phyloP scores from a whole-genome alignment of 2,113 vertebrate species.

The Phylloscopus trochilus region DNA sequence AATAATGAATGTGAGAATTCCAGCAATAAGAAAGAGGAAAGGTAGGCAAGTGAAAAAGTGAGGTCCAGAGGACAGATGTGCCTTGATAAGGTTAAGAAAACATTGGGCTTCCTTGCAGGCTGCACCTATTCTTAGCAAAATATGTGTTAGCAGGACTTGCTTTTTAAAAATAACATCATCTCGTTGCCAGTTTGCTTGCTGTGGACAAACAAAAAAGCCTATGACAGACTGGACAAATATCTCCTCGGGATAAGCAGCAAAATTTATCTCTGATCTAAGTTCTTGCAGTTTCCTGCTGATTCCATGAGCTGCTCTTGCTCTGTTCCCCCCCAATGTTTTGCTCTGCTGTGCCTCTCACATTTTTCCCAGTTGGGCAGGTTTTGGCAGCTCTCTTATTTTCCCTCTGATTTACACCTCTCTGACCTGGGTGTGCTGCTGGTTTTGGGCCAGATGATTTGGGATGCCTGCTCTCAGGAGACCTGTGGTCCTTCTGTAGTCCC shows the following conservation, averaged over 20 bases:
- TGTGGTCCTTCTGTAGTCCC: neutral
- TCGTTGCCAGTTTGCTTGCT: neutral
- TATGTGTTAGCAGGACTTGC: neutral
- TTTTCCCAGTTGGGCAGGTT: neutral
- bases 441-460: neutral
- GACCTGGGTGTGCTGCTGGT: neutral
- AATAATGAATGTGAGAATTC: neutral
- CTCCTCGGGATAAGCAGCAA: neutral
- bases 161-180: conserved; percentile 29
- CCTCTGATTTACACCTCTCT: neutral
- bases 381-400: neutral
- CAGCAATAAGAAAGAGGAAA: neutral
- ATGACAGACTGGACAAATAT: neutral
- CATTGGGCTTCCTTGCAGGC: neutral
- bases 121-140: conserved; percentile 49
- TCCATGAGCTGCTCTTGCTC: neutral
- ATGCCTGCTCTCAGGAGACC: neutral
- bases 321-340: neutral
- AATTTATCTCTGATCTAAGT: neutral
- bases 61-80: neutral
- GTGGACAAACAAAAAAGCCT: neutral
- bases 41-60: neutral
- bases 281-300: neutral
- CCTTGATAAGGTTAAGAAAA: conserved; percentile 16
- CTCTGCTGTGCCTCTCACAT: neutral